Conservation (phyloP, 1,140 invertebrate species). For the Hyphantria cunea region DNA sequence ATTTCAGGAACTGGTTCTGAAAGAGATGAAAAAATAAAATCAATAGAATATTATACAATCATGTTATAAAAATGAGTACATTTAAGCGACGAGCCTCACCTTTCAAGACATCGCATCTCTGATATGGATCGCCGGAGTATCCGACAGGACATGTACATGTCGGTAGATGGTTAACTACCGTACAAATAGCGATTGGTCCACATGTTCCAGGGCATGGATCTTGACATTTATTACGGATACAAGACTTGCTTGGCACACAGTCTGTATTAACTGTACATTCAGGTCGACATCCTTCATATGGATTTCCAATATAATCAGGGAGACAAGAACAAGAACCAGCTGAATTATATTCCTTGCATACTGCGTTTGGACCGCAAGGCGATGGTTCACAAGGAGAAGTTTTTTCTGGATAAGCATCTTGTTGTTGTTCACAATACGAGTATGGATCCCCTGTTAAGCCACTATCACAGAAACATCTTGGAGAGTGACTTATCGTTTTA, state of each 20-base stretch:
- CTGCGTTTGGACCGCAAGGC: constrained; percentile 86
- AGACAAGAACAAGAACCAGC: constrained; percentile 86
- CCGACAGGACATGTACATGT: constrained; percentile 86
- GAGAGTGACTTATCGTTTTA: constrained; percentile 85
- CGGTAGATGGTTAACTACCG: constrained; percentile 87
- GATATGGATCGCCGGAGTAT: constrained; percentile 86
- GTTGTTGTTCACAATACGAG: constrained; percentile 68
- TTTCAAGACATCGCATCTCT: constrained; percentile 74
- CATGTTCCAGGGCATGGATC: constrained; percentile 89
- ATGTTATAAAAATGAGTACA: background rate
- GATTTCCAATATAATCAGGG: constrained; percentile 86
- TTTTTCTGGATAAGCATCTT: constrained; percentile 47
- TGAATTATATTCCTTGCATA: constrained; percentile 85
- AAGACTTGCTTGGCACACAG: constrained; percentile 86
- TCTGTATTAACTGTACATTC: constrained; percentile 86
- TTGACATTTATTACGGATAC: constrained; percentile 86
- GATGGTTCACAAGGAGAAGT: constrained; percentile 84
- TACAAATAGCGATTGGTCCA: constrained; percentile 87
- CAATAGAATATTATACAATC: background rate
- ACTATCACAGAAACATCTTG: constrained; percentile 85
- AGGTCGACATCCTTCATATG: constrained; percentile 87
- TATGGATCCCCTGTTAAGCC: constrained; percentile 85
- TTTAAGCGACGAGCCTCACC: constrained; percentile 35
- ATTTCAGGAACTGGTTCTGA: constrained; percentile 60
- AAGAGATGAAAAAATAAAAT: constrained; percentile 11